Evolutionary conservation across 2,113 vertebrate species (phyloP).

Genomic region (Lipophrys pholis): DNA sequence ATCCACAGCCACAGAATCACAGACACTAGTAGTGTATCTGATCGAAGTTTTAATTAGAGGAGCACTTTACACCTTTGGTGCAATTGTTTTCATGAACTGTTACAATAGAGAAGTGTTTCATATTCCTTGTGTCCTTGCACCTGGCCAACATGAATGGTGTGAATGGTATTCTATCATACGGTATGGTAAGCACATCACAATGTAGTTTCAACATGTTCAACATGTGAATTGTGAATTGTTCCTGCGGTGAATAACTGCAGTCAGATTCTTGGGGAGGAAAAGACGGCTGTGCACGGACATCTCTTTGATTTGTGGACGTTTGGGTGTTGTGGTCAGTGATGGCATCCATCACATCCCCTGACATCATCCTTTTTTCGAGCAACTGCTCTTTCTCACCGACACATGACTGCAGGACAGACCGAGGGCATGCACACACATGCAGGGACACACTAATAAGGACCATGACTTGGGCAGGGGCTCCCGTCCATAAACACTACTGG

Average conservation of each 20-base stretch:
- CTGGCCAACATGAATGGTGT: too few relatives aligned
- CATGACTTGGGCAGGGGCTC: conserved; percentile 22
- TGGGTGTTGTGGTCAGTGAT: conserved; percentile 58
- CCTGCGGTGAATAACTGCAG: neutral
- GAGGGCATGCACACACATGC: conserved; percentile 52
- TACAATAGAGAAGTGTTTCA: too few relatives aligned
- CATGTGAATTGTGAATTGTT: too few relatives aligned
- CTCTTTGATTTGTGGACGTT: conserved; percentile 48
- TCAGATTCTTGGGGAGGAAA: conserved; percentile 15
- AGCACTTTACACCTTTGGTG: too few relatives aligned
- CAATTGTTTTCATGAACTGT: too few relatives aligned
- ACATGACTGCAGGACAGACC: conserved; percentile 36
- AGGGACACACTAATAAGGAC: conserved; percentile 21
- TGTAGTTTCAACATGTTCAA: too few relatives aligned
- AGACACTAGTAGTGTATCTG: too few relatives aligned
- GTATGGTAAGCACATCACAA: too few relatives aligned
- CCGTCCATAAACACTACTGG: conserved; percentile 14
- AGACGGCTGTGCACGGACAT: conserved; percentile 34
- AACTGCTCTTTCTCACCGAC: conserved; percentile 67
- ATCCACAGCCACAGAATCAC: too few relatives aligned
- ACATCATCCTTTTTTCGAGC: conserved; percentile 61
- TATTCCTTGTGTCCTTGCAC: too few relatives aligned
- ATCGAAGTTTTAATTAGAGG: too few relatives aligned
- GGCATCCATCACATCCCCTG: conserved; percentile 66
- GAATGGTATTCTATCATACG: too few relatives aligned